These are phyloP conservation scores for Melanophora roralis DNA, from an alignment of 2,888 invertebrate genomes.

Conservation along the genomic window DNA sequence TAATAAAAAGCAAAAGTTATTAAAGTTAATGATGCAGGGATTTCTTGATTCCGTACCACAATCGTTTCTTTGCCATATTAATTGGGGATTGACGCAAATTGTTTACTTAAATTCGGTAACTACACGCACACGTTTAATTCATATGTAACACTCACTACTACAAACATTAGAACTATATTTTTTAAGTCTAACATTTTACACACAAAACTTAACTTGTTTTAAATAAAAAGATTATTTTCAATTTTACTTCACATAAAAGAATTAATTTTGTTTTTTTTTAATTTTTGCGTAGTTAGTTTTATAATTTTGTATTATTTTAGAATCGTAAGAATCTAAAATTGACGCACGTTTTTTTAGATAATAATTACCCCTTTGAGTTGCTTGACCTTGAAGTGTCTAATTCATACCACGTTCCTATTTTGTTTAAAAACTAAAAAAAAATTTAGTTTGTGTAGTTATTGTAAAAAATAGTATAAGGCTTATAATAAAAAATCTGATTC, in stretches of 20 bases:
- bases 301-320: background rate
- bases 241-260: background rate
- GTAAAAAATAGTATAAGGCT: background rate
- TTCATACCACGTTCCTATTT: slow-evolving; percentile 2
- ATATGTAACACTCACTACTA: no score
- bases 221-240: background rate
- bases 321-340: background rate
- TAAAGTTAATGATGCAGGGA: slow-evolving; percentile 8
- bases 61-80: slow-evolving; percentile 15
- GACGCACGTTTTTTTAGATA: slow-evolving; percentile 62
- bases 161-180: no score
- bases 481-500: background rate
- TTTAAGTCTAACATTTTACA: background rate
- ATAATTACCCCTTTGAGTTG: slow-evolving; percentile 72
- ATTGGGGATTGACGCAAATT: background rate
- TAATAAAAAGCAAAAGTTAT: background rate
- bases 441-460: background rate
- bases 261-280: background rate
- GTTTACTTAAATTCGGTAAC: background rate
- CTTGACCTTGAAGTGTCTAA: slow-evolving; percentile 69
- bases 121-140: no score
- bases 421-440: background rate
- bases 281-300: background rate
- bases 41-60: background rate
- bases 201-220: slow-evolving; percentile 6